Percentiles rank a stretch among this genome's conserved stretches.
These are phyloP conservation scores for Tetheella fluctuosa DNA, from an alignment of 2,888 invertebrate genomes.

Conservation along the genomic window DNA sequence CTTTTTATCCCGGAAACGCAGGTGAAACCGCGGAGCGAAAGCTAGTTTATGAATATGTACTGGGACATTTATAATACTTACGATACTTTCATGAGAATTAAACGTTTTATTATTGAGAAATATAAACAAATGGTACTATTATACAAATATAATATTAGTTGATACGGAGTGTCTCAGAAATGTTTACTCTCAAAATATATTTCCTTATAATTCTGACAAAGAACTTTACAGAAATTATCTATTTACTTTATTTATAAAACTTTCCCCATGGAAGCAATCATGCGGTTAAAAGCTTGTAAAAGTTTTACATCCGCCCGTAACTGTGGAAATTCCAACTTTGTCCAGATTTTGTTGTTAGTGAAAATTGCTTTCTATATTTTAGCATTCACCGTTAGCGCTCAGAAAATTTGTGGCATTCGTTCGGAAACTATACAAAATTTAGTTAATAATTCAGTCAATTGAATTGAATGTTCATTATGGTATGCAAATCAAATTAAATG, in stretches of 20 bases:
- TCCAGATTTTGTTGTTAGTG: constrained; percentile 9
- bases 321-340: constrained; percentile 13
- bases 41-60: too few relatives aligned
- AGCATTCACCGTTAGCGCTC: neutral
- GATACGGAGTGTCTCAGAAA: neutral
- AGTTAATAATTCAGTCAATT: neutral
- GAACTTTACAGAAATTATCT: neutral
- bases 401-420: neutral
- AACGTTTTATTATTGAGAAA: too few relatives aligned
- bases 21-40: too few relatives aligned
- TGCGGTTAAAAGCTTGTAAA: constrained; percentile 9
- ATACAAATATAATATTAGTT: neutral
- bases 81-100: too few relatives aligned
- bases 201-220: neutral
- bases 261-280: constrained; percentile 11
- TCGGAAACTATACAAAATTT: neutral
- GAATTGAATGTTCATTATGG: neutral
- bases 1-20: too few relatives aligned
- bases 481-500: neutral
- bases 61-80: too few relatives aligned
- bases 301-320: constrained; percentile 11
- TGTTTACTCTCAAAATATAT: neutral
- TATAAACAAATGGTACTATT: neutral
- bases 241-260: constrained; percentile 4
- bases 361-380: constrained; percentile 11